Base-by-base conservation (phyloP, 2,113 vertebrate genomes). In the Hiodon tergisus region DNA sequence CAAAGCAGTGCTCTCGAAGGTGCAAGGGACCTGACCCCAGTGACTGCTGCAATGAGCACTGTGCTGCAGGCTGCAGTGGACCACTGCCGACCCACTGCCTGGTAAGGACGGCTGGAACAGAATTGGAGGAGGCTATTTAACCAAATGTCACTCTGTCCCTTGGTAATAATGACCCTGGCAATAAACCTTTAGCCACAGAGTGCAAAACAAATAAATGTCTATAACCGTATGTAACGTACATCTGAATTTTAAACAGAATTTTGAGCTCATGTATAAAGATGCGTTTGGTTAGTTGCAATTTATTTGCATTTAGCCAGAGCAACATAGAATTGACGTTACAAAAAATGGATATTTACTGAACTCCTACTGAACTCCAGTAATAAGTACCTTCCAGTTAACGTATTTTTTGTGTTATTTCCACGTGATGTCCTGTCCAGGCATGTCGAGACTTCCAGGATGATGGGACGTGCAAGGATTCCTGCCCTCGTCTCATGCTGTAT, bases 11-110 rank as follows among this genome's bases (percentile, higher is more conserved):
- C 77, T 96, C 96, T 0, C 91, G 91, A 16, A 92, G 95, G 55
- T 99, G 97, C 85, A 92, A 92, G 3, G 97, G 97, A 6, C 89
- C 87, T 58, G 92, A 92, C 13, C 96, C 96, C 48, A 96, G 91
- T 0, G 94, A 98, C 86, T 99, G 97, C 78, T 99, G 97, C 78
- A 97, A 98, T 65, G 94, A 94, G 79, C 94, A 99, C 55, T 99
- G 97, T 77, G 96, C 97, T 0, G 92, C 95, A 0, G 97, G 97
- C n/a, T 99, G 97, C 84, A 96, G 93, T 0, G 97, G 97, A 1
- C 97, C 97, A 1, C 89, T 87, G 31, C 92, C 97, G 76, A 95
- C 94, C 0, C 92, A 98, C 88, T 98, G 97, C 80, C 89, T 99
- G 95, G 97, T 99, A 89, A 92, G 76, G 76, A 61, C 65, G 72